These are phyloP conservation scores for Nasua narica DNA, from an alignment of 2,797 vertebrate species.

Conservation along the genomic window DNA sequence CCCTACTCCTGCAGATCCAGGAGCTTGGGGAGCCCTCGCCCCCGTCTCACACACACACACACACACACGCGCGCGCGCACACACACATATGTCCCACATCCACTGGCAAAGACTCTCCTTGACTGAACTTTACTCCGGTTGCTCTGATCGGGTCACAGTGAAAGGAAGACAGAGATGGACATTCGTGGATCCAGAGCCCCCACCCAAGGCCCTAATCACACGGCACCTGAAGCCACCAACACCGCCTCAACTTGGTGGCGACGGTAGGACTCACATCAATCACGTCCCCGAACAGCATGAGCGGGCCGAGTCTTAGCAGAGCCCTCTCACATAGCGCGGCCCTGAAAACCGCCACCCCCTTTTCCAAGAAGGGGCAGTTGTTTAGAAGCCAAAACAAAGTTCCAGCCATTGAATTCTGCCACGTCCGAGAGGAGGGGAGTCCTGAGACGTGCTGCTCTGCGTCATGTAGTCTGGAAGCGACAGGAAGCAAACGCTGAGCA, in stretches of 20 bases:
- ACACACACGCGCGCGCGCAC: too few relatives aligned
- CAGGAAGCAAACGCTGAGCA: neutral
- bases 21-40: neutral
- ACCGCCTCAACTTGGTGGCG: neutral
- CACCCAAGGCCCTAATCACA: neutral
- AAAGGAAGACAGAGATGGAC: neutral
- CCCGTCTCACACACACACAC: neutral
- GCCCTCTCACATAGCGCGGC: neutral
- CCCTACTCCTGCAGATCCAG: neutral
- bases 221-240: neutral
- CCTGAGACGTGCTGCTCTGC: neutral
- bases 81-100: neutral
- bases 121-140: neutral
- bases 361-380: neutral
- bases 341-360: neutral
- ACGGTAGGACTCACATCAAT: neutral
- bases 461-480: neutral
- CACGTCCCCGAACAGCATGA: fast-evolving
- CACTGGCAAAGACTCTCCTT: neutral
- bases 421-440: neutral
- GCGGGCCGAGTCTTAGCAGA: fast-evolving
- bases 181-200: neutral
- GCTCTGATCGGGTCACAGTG: neutral
- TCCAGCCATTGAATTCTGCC: neutral
- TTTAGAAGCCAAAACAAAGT: neutral